Conservation (phyloP, 2,888 invertebrate genomes). For the Pocota personata region DNA sequence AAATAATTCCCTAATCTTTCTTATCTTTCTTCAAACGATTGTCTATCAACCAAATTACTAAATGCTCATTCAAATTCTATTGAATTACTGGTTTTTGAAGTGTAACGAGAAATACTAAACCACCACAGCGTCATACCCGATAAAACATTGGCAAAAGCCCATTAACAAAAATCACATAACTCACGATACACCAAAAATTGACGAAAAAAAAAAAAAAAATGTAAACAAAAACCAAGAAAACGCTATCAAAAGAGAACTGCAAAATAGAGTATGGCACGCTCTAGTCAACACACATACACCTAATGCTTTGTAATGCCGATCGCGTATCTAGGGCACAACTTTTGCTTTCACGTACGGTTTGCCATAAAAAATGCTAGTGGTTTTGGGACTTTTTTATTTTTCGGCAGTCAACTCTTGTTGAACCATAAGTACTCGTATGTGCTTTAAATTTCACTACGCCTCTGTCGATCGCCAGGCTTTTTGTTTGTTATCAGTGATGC, state of each 20-base stretch:
- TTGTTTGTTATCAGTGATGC: conserved; percentile 46
- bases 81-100: conserved; percentile 35
- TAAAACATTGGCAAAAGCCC: conserved; percentile 42
- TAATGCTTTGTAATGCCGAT: conserved; percentile 40
- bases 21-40: neutral
- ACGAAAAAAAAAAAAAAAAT: conserved; percentile 14
- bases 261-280: conserved; percentile 55
- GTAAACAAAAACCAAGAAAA: conserved; percentile 69
- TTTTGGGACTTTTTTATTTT: neutral
- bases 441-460: conserved; percentile 25
- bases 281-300: conserved; percentile 27
- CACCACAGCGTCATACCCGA: conserved; percentile 33
- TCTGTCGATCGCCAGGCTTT: neutral
- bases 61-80: conserved; percentile 27
- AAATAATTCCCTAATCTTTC: neutral
- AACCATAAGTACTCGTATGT: conserved; percentile 18
- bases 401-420: neutral
- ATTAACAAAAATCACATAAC: conserved; percentile 42
- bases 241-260: conserved; percentile 43
- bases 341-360: conserved; percentile 53
- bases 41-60: neutral
- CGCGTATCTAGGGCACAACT: conserved; percentile 64
- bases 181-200: neutral
- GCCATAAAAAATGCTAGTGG: neutral
- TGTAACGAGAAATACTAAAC: neutral